Conservation (phyloP, 35 echinoderm and acorn worm genomes). For the Apostichopus parvimensis region DNA sequence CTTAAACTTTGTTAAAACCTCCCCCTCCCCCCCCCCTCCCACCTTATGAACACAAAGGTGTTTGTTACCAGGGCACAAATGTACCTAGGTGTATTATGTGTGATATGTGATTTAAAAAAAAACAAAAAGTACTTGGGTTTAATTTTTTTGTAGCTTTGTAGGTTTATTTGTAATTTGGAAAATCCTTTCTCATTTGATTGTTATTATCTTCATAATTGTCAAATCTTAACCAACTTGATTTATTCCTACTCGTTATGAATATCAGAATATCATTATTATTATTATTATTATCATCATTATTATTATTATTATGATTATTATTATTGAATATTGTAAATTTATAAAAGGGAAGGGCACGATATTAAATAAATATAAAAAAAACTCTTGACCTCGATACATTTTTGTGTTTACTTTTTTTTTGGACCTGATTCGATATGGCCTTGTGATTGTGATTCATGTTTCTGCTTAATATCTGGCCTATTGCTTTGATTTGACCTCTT, state of each 20-base stretch:
- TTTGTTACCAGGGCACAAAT: neutral
- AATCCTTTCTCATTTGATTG: constrained; percentile 27
- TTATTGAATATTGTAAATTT: constrained; percentile 52
- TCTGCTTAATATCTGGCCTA: no score
- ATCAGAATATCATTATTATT: constrained; percentile 40
- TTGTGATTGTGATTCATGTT: no score
- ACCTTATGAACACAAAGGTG: neutral
- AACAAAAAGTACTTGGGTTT: constrained; percentile 15
- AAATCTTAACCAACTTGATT: constrained; percentile 44
- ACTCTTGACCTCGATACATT: neutral
- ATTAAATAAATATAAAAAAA: constrained; percentile 44
- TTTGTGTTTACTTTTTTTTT: neutral
- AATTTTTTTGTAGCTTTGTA: constrained; percentile 27
- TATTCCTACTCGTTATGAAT: constrained; percentile 43
- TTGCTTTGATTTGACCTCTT: no score
- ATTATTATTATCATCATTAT: neutral
- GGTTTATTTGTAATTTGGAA: constrained; percentile 29
- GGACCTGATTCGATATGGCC: neutral
- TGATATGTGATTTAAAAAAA: neutral
- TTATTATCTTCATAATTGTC: constrained; percentile 23
- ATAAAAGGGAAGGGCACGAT: constrained; percentile 51
- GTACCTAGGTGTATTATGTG: constrained; percentile 21
- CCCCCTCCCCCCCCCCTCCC: neutral
- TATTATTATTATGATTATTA: neutral
- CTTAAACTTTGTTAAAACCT: neutral